Conservation (phyloP, 2,888 invertebrate genomes). For the Macrosoma leucophasiata region DNA sequence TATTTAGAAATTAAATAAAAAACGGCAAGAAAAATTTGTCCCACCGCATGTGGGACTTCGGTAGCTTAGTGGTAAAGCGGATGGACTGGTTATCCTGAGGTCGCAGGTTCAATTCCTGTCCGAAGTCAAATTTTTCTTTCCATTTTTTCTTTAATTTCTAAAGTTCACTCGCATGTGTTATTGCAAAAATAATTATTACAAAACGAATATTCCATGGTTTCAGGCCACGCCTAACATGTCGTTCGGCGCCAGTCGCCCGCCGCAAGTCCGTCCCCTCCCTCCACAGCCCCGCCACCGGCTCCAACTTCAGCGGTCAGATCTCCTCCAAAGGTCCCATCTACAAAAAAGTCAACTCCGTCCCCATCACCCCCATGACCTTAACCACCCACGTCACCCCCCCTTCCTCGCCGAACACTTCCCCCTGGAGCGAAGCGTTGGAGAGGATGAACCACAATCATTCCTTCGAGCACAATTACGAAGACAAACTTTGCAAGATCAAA, state of each 20-base stretch:
- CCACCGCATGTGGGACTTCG: too few species aligned
- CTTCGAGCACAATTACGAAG: slow-evolving; percentile 80
- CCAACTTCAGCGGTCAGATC: slow-evolving; percentile 74
- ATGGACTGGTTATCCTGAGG: too few species aligned
- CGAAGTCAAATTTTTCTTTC: too few species aligned
- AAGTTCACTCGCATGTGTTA: too few species aligned
- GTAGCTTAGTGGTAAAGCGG: too few species aligned
- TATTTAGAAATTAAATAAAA: too few species aligned
- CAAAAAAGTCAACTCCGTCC: slow-evolving; percentile 49
- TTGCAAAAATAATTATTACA: too few species aligned
- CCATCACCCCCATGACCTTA: slow-evolving; percentile 43
- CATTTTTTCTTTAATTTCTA: too few species aligned
- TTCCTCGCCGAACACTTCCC: slow-evolving; percentile 37
- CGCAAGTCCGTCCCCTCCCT: slow-evolving; percentile 41
- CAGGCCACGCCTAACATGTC: slow-evolving; percentile 76
- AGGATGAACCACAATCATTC: slow-evolving; percentile 78
- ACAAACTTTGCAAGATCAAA: slow-evolving; percentile 78
- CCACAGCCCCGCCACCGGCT: slow-evolving; percentile 30
- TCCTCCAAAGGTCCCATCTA: slow-evolving; percentile 69
- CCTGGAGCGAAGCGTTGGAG: slow-evolving; percentile 71
- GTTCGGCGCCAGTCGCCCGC: slow-evolving; percentile 33
- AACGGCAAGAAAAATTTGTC: too few species aligned
- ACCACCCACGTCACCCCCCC: slow-evolving; percentile 35
- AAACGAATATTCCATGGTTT: too few species aligned
- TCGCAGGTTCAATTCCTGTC: too few species aligned